Base-by-base conservation (phyloP, 1,140 invertebrate species). In the Conus betulinus region DNA sequence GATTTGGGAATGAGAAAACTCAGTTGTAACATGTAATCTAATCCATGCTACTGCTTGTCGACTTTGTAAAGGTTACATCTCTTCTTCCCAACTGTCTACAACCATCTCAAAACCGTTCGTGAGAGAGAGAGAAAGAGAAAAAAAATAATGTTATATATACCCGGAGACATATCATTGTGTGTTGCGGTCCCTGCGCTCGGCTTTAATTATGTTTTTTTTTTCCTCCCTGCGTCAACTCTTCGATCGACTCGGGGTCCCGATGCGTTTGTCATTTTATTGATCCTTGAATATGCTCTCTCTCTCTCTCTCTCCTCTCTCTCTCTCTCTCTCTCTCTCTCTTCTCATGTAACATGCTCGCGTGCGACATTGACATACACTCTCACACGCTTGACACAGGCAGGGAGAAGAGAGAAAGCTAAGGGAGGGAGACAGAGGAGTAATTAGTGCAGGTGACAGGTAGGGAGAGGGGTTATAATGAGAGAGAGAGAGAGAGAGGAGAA, bases 221-320 rank as follows among this genome's bases (percentile, higher is more conserved):
- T 84, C 52, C 52, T 39, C 82, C 23, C 53, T 84, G 67, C 20
- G 67, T 71, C 20, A 71, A 23, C 67, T 71, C 15, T 71, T 71
- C 67, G 11, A 71, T 71, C 67, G 67, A 71, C 17, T 23, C 23
- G 20, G 67, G 67, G 20, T 71, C 67, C 23, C 20, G 67, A 23
- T 71, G 67, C 67, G 20, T 63, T 63, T 71, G 53, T 71, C 67
- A 71, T 71, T 71, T 71, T 71, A 71, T 71, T 71, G 67, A 71
- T 71, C 67, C 20, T 71, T 71, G 67, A 71, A 71, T 71, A 20
- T 71, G 67, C 67, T 71, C 67, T 71, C 67, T 71, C 6, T 71
- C 67, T 71, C 67, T 23, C 17, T 71, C 67, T 23, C 67, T 74
- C 63, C 67, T 74, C 85, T 13, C 25, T 76, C 67, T 78, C 39